Evolutionary conservation across 2,888 invertebrate species (phyloP), one percentile per base, ranked within the genome.

Genomic region (Malthinus flaveolus): DNA sequence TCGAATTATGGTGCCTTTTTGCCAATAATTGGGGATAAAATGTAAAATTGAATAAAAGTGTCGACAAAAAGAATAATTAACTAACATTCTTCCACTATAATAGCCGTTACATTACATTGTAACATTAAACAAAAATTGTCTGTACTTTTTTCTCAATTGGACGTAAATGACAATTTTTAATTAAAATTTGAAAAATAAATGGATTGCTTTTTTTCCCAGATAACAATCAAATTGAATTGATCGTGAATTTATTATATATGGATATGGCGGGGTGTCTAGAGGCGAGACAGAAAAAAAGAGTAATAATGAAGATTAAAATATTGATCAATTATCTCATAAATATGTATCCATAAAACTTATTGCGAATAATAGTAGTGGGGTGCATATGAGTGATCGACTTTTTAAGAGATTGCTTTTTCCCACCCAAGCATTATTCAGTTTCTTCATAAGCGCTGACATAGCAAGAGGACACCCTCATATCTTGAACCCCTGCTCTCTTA

Each of bases 331-430:
- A 35, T 49, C 56, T 59, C 52, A 65, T 65, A 65, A 65, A 65
- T 65, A 65, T 65, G 63, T 63, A 65, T 63, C 55, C 57, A 59
- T 56, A 35, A 37, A 49, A 59, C 59, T 57, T 55, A 56, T 56
- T 61, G 61, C 49, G 33, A 56, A 12, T 42, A 7, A 23, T 42
- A 49, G 50, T 51, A 50, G 42, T 42, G 55, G 61, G 62, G 64
- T 63, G 67, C 64, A 68, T 68, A 70, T 74, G 73, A 74, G 72
- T 71, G 73, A 74, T 74, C 71, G 73, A 73, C 73, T 73, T 68
- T 73, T 71, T 71, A 73, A 75, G 73, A 74, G 73, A 74, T 73
- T 74, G 73, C 68, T 74, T 74, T 73, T 73, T 69, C 71, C 71
- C 66, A 66, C 61, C 65, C 66, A 65, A 65, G 67, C 72, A 71